Base-by-base conservation (phyloP, 2,797 vertebrate genomes). In the Sebastes elongatus region DNA sequence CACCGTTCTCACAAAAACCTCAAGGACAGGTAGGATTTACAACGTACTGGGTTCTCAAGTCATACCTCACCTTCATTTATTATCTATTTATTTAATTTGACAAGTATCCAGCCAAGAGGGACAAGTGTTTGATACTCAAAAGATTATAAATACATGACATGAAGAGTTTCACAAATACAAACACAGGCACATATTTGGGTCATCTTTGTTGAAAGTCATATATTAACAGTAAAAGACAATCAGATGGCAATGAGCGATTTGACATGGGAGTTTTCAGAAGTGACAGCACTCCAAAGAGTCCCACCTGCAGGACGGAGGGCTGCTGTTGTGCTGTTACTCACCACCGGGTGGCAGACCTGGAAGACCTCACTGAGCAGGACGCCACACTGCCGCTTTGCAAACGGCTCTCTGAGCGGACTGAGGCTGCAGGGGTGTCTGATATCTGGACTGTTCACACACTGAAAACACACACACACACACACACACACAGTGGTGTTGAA, bases 291-390 rank as follows among this genome's bases (percentile, higher is more conserved):
- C 49, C 49, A 53, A 53, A 53, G 49, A 9, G 42, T 46, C 46
- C 18, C 18, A 52, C 18, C 46, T 20, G 46, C 46, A 52, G 49
- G 49, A 53, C 20, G 2, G 20, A 53, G 49, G 18, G 20, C 9
- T 53, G 49, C 9, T 69, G 84, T 13, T 13, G 74, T 82, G 8
- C 42, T 18, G 20, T 7, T 13, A 97, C 97, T 98, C 92, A 99
- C 98, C 97, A 99, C 97, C 1, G 97, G 96, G 92, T 99, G 98
- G 95, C 98, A 99, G 94, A 94, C 95, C 92, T 98, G 97, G 92
- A 99, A 99, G 74, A 97, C 94, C 88, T 98, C 97, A 11, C 97
- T 94, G 63, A 99, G 95, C 80, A 99, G 93, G 67, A 99, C 93
- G 8, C 94, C 95, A 86, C 98, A 99, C 75, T 96, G 97, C 64